A percentile compares a stretch with the other conserved stretches of the same genome.
These are phyloP conservation scores for Manis pentadactyla DNA, from an alignment of 2,797 vertebrate species.

Conservation along the genomic window DNA sequence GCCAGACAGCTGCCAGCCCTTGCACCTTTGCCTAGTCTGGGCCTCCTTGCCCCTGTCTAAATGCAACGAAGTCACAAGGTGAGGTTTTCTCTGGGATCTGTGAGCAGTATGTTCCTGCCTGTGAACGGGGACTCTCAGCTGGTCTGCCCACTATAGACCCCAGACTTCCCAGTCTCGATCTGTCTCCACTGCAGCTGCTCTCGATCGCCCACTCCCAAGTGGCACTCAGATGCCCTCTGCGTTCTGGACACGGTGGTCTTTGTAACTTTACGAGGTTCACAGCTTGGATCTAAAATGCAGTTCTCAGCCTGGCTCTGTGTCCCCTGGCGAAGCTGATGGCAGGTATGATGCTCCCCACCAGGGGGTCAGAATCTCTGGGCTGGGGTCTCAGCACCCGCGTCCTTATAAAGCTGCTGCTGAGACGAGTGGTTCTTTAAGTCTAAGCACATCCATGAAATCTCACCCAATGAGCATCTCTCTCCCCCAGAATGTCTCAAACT, in stretches of 20 bases:
- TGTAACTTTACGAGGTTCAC: background rate
- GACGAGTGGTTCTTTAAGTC: accelerated
- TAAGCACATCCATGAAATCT: background rate
- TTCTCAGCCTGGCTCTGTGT: background rate
- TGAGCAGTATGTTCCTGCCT: accelerated
- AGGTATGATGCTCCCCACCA: accelerated
- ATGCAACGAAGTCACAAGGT: accelerated
- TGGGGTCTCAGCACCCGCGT: accelerated
- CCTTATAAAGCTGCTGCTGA: background rate
- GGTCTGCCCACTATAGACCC: background rate
- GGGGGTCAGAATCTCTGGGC: background rate
- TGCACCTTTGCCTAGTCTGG: accelerated
- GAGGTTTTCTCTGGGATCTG: accelerated
- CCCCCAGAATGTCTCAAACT: background rate
- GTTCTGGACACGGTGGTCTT: background rate
- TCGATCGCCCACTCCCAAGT: accelerated
- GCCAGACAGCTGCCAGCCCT: background rate
- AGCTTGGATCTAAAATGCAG: accelerated
- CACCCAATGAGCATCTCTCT: background rate
- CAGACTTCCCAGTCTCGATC: background rate
- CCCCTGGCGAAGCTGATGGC: accelerated
- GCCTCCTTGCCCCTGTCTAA: background rate
- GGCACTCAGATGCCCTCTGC: accelerated
- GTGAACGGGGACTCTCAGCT: accelerated
- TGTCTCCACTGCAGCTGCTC: accelerated